Evolutionary conservation across 2,888 invertebrate genomes (phyloP).

Genomic region (Smittia sp.): DNA sequence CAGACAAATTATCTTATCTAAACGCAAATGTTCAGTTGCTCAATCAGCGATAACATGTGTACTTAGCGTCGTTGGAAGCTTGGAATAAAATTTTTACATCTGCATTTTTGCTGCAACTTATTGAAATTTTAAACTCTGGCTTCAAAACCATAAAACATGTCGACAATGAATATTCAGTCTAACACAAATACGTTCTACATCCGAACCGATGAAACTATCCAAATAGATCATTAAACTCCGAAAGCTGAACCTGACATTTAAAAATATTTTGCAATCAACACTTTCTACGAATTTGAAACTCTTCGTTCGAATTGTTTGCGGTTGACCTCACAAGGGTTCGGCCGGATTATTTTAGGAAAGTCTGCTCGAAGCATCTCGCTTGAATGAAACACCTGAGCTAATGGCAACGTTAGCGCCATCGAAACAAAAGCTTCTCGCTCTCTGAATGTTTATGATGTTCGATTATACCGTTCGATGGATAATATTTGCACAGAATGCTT

Average conservation of each 20-base stretch:
- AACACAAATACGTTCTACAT: too few species aligned
- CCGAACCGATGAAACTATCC: too few species aligned
- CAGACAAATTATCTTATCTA: too few species aligned
- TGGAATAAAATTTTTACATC: too few species aligned
- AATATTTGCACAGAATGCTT: slow-evolving; percentile 1
- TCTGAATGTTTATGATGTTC: background rate
- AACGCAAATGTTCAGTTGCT: too few species aligned
- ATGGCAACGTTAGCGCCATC: background rate
- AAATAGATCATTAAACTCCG: too few species aligned
- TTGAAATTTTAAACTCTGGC: background rate
- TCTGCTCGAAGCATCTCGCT: background rate
- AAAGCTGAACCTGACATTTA: too few species aligned
- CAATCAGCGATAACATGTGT: too few species aligned
- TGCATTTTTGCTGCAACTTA: too few species aligned
- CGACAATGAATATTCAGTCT: background rate
- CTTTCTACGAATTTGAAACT: background rate
- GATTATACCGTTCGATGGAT: background rate
- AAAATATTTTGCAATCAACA: too few species aligned
- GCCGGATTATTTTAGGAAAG: background rate
- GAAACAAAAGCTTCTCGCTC: background rate
- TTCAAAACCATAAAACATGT: background rate
- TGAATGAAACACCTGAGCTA: background rate
- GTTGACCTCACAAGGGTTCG: background rate
- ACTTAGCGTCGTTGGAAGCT: too few species aligned
- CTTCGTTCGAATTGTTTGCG: background rate